A percentile compares a stretch with the other conserved stretches of the same genome.
Evolutionary conservation across 2,113 vertebrate species (phyloP).

Genomic region (Ranitomeya imitator): DNA sequence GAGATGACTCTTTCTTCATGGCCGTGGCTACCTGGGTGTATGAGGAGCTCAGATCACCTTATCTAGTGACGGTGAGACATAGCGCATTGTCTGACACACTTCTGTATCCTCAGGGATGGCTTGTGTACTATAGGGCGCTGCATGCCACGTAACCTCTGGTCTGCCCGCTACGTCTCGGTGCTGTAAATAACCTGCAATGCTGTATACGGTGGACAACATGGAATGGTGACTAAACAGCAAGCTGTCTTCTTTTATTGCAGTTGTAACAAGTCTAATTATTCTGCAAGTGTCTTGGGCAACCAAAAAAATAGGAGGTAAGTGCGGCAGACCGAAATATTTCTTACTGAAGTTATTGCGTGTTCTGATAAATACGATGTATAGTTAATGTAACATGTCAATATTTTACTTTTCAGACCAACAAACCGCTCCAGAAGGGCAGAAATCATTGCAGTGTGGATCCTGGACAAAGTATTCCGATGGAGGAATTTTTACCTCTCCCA

Average conservation of each 20-base stretch:
- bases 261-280: slow-evolving; percentile 98
- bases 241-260: slow-evolving; percentile 75
- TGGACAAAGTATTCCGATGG: slow-evolving; percentile 97
- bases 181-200: slow-evolving; percentile 21
- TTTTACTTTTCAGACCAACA: slow-evolving; percentile 79
- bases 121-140: background rate
- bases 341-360: too few relatives aligned
- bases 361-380: background rate
- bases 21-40: background rate
- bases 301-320: slow-evolving; percentile 95
- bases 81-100: slow-evolving; percentile 50
- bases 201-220: background rate
- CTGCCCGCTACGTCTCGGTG: background rate
- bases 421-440: slow-evolving; percentile 90
- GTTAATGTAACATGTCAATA: background rate
- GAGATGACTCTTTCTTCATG: background rate
- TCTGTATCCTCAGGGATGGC: slow-evolving; percentile 20
- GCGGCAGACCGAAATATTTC: background rate
- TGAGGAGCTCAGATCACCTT: slow-evolving; percentile 29
- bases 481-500: slow-evolving; percentile 96
- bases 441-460: slow-evolving; percentile 91
- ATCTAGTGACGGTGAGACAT: slow-evolving; percentile 37
- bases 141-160: background rate
- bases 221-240: slow-evolving; percentile 4
- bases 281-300: slow-evolving; percentile 93